Evolutionary conservation across 1,140 invertebrate species (phyloP), one percentile per base, ranked within the genome.

Genomic region (Penaeus japonicus): DNA sequence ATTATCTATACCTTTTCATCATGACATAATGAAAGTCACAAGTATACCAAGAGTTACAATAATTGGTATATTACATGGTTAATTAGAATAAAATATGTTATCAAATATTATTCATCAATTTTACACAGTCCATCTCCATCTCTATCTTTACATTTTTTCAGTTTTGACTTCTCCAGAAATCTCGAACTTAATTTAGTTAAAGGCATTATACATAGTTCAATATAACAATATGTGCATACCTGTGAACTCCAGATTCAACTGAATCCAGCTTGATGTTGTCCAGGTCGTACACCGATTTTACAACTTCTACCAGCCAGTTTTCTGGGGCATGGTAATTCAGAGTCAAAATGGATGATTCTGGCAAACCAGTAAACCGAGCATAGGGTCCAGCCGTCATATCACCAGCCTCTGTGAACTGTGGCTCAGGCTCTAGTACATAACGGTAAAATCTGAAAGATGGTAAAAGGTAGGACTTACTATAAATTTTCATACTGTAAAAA

Each of bases 281-380:
- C 90, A 99, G 94, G 94, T 99, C 99, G 93, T 99, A 98, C 24
- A 97, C 96, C 53, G 98, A 97, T 89, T 95, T 94, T 10, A 99
- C 96, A 87, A 97, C 96, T 94, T 99, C 98, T 0, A 99, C 98
- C 90, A 99, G 94, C 99, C 99, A 99, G 93, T 99, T 98, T 92
- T 99, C 97, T n/a, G 99, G 98, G 53, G 98, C 96, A 90, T 97
- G 96, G 93, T 99, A 95, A 92, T 97, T 97, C 92, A 99, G 95
- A 0, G 98, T 99, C n/a, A 99, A 94, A 83, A 99, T 93, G 57
- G 98, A 96, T 84, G 97, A 97, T 89, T 96, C 95, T 1, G 99
- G 98, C 92, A 99, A 93, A 65, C 97, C 96, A 7, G 95, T 94
- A 93, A 99, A 99, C 75, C 95, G 95, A 0, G 97, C 98, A 57